Conservation (phyloP, 2,797 vertebrate genomes). For the Xenopus petersii region DNA sequence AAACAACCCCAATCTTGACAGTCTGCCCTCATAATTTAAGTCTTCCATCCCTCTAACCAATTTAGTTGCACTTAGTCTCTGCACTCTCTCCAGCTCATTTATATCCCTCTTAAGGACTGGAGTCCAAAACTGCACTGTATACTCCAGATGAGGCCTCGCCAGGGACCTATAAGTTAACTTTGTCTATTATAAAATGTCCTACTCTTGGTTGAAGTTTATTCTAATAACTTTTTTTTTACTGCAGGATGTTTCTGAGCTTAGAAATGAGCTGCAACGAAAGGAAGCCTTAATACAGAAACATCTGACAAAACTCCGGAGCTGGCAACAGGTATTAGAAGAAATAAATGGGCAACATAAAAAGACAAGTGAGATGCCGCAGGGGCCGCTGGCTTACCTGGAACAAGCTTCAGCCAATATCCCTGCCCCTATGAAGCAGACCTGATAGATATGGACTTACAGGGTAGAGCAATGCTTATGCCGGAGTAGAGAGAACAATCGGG, state of each 20-base stretch:
- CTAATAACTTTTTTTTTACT: background rate
- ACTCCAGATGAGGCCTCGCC: too few species aligned
- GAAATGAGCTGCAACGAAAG: constrained; percentile 91
- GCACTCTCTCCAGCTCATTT: too few species aligned
- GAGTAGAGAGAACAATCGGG: background rate
- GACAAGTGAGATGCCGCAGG: constrained; percentile 83
- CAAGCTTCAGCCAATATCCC: constrained; percentile 92
- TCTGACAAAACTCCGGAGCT: constrained; percentile 85
- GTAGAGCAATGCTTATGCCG: background rate
- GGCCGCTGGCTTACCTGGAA: constrained; percentile 86
- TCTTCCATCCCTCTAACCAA: too few species aligned
- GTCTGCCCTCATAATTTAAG: too few species aligned
- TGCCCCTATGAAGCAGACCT: constrained; percentile 86
- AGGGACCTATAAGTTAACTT: too few species aligned
- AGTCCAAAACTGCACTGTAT: too few species aligned
- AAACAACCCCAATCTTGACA: too few species aligned
- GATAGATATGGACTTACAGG: constrained; percentile 24
- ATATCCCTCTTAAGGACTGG: too few species aligned
- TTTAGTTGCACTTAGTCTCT: too few species aligned
- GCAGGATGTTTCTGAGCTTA: constrained; percentile 91
- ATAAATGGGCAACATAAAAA: constrained; percentile 88
- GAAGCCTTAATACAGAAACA: constrained; percentile 93
- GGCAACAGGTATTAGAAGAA: constrained; percentile 94
- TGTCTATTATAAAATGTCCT: too few species aligned
- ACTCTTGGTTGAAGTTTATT: too few species aligned